A percentile compares a stretch with the other conserved stretches of the same genome.
Conservation (phyloP, 2,797 vertebrate species). For the Peromyscus aztecus region DNA sequence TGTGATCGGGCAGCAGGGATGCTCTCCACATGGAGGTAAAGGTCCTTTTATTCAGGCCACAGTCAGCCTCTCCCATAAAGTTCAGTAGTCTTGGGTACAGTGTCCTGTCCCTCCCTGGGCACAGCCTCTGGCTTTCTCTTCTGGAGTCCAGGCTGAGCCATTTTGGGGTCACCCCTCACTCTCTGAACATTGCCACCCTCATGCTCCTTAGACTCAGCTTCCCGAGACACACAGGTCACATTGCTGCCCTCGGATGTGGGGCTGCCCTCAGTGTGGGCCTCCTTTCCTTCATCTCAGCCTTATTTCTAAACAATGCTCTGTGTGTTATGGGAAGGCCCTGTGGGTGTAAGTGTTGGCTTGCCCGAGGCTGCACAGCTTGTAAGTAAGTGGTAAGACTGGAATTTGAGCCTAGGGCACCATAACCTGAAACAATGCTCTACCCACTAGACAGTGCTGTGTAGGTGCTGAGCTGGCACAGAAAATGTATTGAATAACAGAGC, state of each 20-base stretch:
- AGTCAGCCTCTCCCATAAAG: not conserved
- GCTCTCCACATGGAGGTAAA: not conserved
- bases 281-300: not conserved
- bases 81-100: not conserved
- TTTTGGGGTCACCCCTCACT: rapidly evolving
- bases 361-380: not conserved
- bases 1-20: not conserved
- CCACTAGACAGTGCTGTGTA: not conserved
- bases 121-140: not conserved
- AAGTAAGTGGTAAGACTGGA: not conserved
- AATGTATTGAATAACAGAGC: not conserved
- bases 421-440: not conserved
- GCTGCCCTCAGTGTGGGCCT: not conserved
- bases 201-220: not conserved
- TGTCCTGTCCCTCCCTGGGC: not conserved
- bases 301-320: not conserved
- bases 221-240: not conserved
- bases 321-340: not conserved
- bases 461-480: not conserved
- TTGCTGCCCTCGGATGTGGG: not conserved
- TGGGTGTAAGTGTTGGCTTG: not conserved
- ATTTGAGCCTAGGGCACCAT: not conserved
- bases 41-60: not conserved
- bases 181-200: not conserved
- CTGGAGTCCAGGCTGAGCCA: no score